Evolutionary conservation across 2,113 vertebrate genomes (phyloP).

Genomic region (Tenrec ecaudatus): DNA sequence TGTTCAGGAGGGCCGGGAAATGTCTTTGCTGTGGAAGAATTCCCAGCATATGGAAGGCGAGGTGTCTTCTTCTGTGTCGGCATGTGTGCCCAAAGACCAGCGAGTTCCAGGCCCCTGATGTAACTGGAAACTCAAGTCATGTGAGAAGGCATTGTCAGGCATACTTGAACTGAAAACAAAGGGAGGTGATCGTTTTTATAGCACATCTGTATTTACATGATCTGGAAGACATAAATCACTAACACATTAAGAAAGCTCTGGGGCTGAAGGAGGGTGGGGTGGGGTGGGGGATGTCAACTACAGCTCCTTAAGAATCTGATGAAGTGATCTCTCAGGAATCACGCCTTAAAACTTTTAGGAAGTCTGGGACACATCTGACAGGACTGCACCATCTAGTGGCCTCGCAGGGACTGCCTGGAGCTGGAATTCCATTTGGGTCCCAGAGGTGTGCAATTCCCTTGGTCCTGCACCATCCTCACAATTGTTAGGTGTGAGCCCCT

Average conservation of each 20-base stretch:
- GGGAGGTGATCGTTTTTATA: slow-evolving; percentile 47
- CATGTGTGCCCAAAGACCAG: slow-evolving; percentile 14
- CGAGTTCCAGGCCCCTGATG: slow-evolving; percentile 22
- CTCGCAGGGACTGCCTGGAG: accelerated
- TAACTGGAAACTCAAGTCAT: slow-evolving; percentile 58
- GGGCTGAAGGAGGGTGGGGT: neutral
- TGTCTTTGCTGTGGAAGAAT: slow-evolving; percentile 6
- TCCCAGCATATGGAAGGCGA: neutral
- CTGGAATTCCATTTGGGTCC: neutral
- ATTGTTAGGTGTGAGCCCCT: too few species aligned
- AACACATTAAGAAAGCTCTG: slow-evolving; percentile 34
- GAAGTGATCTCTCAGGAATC: accelerated
- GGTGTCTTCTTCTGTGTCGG: slow-evolving; percentile 18
- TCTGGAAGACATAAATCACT: slow-evolving; percentile 58
- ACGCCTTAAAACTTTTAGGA: accelerated
- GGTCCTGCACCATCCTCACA: neutral
- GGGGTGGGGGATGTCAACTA: neutral
- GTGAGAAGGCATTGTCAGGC: slow-evolving; percentile 46
- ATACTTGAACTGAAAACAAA: slow-evolving; percentile 70
- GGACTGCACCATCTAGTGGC: slow-evolving; percentile 84
- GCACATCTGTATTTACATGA: slow-evolving; percentile 57
- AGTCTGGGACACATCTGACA: neutral
- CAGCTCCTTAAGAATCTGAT: neutral
- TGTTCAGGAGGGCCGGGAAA: neutral
- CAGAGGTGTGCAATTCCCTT: neutral